These are phyloP conservation scores for Heterotilapia buettikoferi DNA, from an alignment of 2,113 vertebrate genomes.

Conservation along the genomic window DNA sequence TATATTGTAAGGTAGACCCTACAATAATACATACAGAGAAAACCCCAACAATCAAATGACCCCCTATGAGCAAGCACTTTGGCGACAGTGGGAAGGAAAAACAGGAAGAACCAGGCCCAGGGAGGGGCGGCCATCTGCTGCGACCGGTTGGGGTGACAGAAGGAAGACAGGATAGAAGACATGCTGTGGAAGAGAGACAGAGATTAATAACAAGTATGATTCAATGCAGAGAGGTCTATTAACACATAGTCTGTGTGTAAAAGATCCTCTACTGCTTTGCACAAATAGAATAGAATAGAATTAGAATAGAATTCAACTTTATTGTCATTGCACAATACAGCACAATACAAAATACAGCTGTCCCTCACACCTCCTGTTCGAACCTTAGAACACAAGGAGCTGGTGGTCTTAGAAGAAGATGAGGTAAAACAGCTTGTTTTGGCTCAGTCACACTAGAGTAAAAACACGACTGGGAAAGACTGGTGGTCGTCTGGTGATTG, in stretches of 20 bases:
- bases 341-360: background rate
- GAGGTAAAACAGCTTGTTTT: background rate
- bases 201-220: background rate
- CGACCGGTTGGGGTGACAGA: background rate
- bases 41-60: background rate
- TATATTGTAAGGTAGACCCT: background rate
- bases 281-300: background rate
- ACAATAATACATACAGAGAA: background rate
- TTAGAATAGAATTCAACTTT: background rate
- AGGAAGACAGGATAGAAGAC: background rate
- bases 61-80: background rate
- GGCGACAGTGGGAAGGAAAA: background rate
- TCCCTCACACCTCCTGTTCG: background rate
- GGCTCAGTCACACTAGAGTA: background rate
- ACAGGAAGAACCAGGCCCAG: background rate
- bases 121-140: background rate
- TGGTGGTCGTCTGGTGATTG: background rate
- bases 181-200: background rate
- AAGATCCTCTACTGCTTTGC: background rate
- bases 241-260: background rate
- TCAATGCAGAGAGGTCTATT: background rate
- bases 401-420: background rate
- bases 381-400: background rate
- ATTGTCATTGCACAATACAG: background rate
- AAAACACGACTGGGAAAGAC: background rate